Evolutionary conservation across 2,888 invertebrate species (phyloP).

Genomic region (Polyploca ridens): DNA sequence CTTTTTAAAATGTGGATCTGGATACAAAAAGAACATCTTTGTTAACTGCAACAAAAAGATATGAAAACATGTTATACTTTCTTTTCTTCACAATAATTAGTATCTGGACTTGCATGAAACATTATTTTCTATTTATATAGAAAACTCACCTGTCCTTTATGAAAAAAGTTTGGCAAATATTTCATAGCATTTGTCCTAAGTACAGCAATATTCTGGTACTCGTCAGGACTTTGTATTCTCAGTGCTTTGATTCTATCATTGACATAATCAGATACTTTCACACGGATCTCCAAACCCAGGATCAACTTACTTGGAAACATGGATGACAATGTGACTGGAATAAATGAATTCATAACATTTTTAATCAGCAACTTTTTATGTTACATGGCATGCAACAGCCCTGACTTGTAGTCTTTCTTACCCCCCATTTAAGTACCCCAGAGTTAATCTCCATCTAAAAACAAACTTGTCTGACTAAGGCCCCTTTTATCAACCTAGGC

Average conservation of each 20-base stretch:
- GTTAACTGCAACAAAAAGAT: slow-evolving; percentile 86
- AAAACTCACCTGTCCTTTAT: slow-evolving; percentile 91
- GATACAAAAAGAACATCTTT: slow-evolving; percentile 99
- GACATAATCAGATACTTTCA: slow-evolving; percentile 99
- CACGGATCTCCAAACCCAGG: slow-evolving; percentile 98
- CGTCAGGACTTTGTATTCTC: slow-evolving; percentile 88
- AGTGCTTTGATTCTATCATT: slow-evolving; percentile 96
- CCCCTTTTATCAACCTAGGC: no score
- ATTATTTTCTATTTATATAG: not conserved
- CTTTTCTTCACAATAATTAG: not conserved
- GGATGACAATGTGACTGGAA: slow-evolving; percentile 92
- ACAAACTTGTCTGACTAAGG: no score
- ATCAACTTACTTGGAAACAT: slow-evolving; percentile 96
- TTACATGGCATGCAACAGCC: not conserved
- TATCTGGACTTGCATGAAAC: not conserved
- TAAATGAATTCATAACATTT: slow-evolving; percentile 15
- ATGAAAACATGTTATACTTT: slow-evolving; percentile 11
- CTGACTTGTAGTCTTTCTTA: not conserved
- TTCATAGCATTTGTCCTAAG: slow-evolving; percentile 99
- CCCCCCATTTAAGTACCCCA: no score
- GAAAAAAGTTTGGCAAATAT: slow-evolving; percentile 98
- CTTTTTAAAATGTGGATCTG: slow-evolving; percentile 99
- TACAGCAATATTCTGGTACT: slow-evolving; percentile 97
- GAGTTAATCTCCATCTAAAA: no score
- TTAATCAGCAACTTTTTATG: not conserved